Conservation (phyloP, 1,140 invertebrate species). For the Diorhabda elongata region DNA sequence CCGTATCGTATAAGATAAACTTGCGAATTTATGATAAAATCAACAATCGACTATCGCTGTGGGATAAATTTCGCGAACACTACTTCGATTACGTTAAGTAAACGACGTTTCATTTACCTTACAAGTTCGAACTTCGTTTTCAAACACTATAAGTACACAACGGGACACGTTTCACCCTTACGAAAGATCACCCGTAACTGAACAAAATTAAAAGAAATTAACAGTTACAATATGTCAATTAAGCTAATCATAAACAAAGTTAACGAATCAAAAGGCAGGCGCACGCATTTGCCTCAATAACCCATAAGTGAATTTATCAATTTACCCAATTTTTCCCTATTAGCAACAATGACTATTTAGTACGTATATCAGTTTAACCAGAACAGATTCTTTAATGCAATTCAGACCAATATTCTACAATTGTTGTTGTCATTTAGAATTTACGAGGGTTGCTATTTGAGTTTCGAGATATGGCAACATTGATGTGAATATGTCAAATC, state of each 20-base stretch:
- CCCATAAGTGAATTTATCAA: slow-evolving; percentile 50
- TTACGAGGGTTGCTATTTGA: too few relatives aligned
- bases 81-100: too few relatives aligned
- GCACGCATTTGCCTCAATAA: slow-evolving; percentile 43
- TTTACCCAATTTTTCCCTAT: slow-evolving; percentile 51
- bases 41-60: too few relatives aligned
- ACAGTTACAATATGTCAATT: slow-evolving; percentile 37
- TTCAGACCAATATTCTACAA: slow-evolving; percentile 48
- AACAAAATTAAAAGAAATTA: slow-evolving; percentile 33
- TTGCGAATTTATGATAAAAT: too few relatives aligned
- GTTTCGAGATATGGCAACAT: too few relatives aligned
- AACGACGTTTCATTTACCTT: too few relatives aligned
- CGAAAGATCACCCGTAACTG: slow-evolving; percentile 24
- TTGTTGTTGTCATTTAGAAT: slow-evolving; percentile 43
- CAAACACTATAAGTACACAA: too few relatives aligned
- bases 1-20: too few relatives aligned
- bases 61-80: too few relatives aligned
- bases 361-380: slow-evolving; percentile 47
- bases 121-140: too few relatives aligned
- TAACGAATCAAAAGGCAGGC: slow-evolving; percentile 35
- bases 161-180: slow-evolving; percentile 10
- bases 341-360: slow-evolving; percentile 48
- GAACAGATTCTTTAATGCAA: slow-evolving; percentile 49
- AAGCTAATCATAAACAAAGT: slow-evolving; percentile 38
- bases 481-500: too few relatives aligned